Evolutionary conservation across 2,113 vertebrate species (phyloP).

Genomic region (Notothenia rossii): DNA sequence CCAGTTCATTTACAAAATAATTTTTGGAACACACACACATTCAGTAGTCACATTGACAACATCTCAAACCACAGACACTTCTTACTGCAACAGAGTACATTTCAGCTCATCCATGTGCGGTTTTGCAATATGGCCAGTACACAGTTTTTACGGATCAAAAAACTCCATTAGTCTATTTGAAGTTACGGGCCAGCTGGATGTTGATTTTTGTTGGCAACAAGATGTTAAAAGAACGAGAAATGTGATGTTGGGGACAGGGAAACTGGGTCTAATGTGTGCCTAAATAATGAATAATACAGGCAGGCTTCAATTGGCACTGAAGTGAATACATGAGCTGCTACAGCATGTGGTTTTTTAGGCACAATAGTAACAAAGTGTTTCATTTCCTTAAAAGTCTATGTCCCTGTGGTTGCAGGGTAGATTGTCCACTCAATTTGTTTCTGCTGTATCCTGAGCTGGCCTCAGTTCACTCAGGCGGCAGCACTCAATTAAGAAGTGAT

Average conservation of each 20-base stretch:
- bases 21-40: slow-evolving; percentile 9
- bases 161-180: slow-evolving; percentile 65
- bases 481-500: slow-evolving; percentile 57
- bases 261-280: slow-evolving; percentile 35
- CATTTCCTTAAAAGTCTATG: slow-evolving; percentile 2
- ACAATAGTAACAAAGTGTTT: slow-evolving; percentile 7
- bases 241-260: slow-evolving; percentile 32
- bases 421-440: slow-evolving; percentile 37
- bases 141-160: slow-evolving; percentile 60
- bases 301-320: slow-evolving; percentile 7
- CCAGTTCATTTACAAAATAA: neutral
- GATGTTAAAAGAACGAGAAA: slow-evolving; percentile 54
- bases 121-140: slow-evolving; percentile 63
- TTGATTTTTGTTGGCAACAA: slow-evolving; percentile 47
- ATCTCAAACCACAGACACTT: slow-evolving; percentile 18
- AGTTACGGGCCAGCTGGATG: slow-evolving; percentile 56
- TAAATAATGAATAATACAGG: slow-evolving; percentile 54
- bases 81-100: slow-evolving; percentile 44
- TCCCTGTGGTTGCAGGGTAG: slow-evolving; percentile 13
- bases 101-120: slow-evolving; percentile 45
- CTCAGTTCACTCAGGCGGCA: slow-evolving; percentile 35
- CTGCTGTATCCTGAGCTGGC: slow-evolving; percentile 35
- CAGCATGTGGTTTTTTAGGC: neutral
- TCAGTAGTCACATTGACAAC: slow-evolving; percentile 19
- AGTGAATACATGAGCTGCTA: slow-evolving; percentile 39